Percentiles rank a stretch among this genome's conserved stretches.
Evolutionary conservation across 2,797 vertebrate genomes (phyloP).

Genomic region (Cyclopterus lumpus): DNA sequence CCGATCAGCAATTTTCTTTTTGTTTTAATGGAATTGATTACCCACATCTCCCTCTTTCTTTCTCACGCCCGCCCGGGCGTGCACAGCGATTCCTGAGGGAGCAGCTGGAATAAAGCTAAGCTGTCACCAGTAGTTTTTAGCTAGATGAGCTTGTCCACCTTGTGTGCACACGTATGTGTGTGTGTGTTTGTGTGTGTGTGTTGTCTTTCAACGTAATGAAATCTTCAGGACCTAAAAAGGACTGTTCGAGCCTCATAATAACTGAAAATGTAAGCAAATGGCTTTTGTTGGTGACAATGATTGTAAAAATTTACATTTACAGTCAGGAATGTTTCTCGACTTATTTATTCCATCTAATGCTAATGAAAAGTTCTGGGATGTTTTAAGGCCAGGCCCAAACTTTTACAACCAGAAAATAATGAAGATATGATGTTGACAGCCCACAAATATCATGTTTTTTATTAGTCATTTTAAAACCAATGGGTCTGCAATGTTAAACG

Average conservation of each 20-base stretch:
- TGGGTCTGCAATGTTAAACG: too few relatives aligned
- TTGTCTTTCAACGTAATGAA: too few relatives aligned
- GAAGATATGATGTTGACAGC: too few relatives aligned
- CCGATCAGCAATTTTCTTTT: conserved; percentile 4
- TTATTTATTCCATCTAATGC: conserved; percentile 3
- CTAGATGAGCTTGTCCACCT: conserved; percentile 3
- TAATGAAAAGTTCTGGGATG: neutral
- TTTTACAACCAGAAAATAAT: too few relatives aligned
- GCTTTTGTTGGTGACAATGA: neutral
- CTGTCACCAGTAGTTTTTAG: neutral
- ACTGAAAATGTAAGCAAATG: too few relatives aligned
- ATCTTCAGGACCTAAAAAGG: too few relatives aligned
- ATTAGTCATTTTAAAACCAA: too few relatives aligned
- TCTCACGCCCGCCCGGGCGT: conserved; percentile 15
- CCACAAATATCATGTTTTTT: too few relatives aligned
- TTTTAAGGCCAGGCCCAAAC: neutral
- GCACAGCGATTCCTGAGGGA: too few relatives aligned
- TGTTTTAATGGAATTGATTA: neutral
- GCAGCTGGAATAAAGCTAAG: conserved; percentile 21
- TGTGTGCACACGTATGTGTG: neutral
- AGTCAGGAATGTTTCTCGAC: neutral
- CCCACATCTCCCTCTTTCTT: neutral
- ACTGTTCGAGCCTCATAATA: too few relatives aligned
- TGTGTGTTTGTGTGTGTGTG: neutral
- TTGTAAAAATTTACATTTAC: neutral